phyloP scores from a whole-genome alignment of 2,113 vertebrate genomes.

The Ceyx margarethae region DNA sequence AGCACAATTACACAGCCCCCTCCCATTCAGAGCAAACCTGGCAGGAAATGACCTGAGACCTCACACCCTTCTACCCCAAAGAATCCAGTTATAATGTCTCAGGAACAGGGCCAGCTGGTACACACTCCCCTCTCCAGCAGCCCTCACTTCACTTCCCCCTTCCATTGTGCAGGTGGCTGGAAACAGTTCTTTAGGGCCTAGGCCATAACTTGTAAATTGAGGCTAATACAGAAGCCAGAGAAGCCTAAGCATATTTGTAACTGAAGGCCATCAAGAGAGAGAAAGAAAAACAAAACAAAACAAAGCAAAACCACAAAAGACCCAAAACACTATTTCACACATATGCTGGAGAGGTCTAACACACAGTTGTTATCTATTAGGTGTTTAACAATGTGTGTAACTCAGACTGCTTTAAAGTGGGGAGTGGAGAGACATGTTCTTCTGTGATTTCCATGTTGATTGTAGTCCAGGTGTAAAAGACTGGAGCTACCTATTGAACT shows the following conservation, averaged over 20 bases:
- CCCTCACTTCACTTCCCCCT: constrained; percentile 46
- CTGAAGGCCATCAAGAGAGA: constrained; percentile 14
- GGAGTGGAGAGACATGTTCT: constrained; percentile 50
- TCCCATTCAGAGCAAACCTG: constrained; percentile 60
- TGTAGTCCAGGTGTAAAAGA: constrained; percentile 75
- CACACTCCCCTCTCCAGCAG: background rate
- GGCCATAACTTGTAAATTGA: constrained; percentile 24
- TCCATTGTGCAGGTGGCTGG: constrained; percentile 72
- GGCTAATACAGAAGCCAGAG: constrained; percentile 37
- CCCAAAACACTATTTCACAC: background rate
- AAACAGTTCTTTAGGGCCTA: constrained; percentile 66
- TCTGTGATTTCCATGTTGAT: constrained; percentile 72
- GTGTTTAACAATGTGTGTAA: constrained; percentile 76
- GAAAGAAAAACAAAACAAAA: background rate
- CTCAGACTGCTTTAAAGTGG: constrained; percentile 63
- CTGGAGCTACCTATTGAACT: constrained; percentile 75
- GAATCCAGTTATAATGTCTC: constrained; percentile 69
- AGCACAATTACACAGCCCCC: constrained; percentile 67
- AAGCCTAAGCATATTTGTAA: constrained; percentile 7
- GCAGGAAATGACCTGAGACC: constrained; percentile 77
- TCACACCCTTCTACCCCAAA: constrained; percentile 69
- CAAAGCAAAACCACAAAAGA: background rate
- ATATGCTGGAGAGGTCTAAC: constrained; percentile 21
- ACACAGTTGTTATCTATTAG: constrained; percentile 68
- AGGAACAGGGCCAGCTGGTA: constrained; percentile 73